Base-by-base conservation (phyloP, 2,113 vertebrate species). In the Centrocercus urophasianus region DNA sequence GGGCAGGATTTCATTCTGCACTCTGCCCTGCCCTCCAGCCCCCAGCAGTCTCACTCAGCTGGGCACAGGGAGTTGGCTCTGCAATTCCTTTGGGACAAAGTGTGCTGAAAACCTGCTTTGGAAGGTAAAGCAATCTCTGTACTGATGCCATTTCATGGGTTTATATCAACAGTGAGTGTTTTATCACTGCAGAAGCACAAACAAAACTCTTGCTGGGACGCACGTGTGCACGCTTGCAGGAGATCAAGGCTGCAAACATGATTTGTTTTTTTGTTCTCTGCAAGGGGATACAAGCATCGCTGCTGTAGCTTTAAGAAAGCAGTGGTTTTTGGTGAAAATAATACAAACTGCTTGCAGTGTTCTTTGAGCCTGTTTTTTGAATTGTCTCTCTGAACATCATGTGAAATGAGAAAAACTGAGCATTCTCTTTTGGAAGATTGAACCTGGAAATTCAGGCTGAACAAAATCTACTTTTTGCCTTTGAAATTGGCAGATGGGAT, bases 401-500 rank as follows among this genome's bases (percentile, higher is more conserved):
- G 59, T 61, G 74, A 60, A 90, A 27, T 11, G 30, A 67, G 34
- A 81, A 11, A 52, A 77, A 19, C 59, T 11, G 36, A 47, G 76
- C 48, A n/a, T 90, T 65, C 60, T 43, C 42, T 2, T 64, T 32
- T 60, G 61, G 65, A 69, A 91, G 36, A 21, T 0, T 45, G 63
- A 92, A 78, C 57, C 57, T 93, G 83, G 65, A 86, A 90, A 81
- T 82, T 81, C 34, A 50, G 54, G 30, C 74, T 86, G 65, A 83
- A 69, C 42, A 83, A 81, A 88, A 88, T 50, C 54, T 43, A 10
- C 34, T 36, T 15, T 73, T 52, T 90, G 36, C 42, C 80, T 89
- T 57, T 90, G 77, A 76, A 84, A 45, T 15, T 69, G 81, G 71
- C 93, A 94, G 89, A 87, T 95, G 90, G 89, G 83, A 69, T 90